Conservation (phyloP, 2,113 vertebrate genomes). For the Choloepus hoffmanni region DNA sequence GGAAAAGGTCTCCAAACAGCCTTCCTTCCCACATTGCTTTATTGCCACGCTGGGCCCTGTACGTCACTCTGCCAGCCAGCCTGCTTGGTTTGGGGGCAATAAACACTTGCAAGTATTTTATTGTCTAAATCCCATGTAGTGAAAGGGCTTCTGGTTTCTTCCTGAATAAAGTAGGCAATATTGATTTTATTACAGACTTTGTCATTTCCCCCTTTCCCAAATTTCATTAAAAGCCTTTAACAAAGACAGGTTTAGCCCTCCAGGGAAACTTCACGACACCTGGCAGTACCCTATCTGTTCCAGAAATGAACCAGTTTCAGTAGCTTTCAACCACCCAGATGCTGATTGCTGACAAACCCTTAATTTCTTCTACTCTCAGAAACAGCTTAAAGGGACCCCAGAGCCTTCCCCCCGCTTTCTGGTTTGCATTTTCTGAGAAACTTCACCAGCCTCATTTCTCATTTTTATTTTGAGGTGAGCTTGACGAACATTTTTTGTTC, state of each 20-base stretch:
- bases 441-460: not conserved
- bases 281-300: not conserved
- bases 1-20: not conserved
- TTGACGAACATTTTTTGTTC: not conserved
- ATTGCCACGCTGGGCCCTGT: not conserved
- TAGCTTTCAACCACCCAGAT: not conserved
- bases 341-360: not conserved
- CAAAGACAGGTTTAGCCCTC: not conserved
- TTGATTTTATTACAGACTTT: constrained; percentile 1
- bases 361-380: not conserved
- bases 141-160: not conserved
- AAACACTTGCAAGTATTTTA: constrained; percentile 22
- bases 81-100: not conserved
- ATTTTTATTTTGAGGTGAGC: constrained; percentile 2
- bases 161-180: constrained; percentile 41
- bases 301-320: not conserved
- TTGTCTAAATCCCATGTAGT: not conserved
- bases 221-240: constrained; percentile 45
- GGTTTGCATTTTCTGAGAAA: not conserved
- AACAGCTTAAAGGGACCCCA: not conserved
- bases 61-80: not conserved
- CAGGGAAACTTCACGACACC: not conserved
- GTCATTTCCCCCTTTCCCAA: not conserved
- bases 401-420: not conserved
- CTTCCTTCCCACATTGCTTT: not conserved